phyloP scores from a whole-genome alignment of 1,140 invertebrate genomes.

The Hyposmocoma kahamanoa region DNA sequence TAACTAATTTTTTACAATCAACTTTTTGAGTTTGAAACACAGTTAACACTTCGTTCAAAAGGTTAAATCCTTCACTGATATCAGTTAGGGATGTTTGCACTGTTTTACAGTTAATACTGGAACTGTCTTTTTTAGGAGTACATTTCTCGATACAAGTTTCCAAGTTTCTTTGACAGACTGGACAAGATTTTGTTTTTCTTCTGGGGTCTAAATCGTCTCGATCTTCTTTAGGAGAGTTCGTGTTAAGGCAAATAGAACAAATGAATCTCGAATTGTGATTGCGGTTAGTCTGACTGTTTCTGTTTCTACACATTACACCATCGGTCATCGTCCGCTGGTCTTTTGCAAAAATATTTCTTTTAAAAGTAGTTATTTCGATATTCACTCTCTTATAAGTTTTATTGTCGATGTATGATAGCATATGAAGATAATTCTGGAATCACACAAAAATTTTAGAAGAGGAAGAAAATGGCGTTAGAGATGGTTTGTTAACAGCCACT shows the following conservation, averaged over 20 bases:
- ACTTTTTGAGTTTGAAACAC: constrained; percentile 50
- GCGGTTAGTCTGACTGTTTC: no score
- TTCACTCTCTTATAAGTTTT: no score
- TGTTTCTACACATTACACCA: no score
- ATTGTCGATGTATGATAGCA: no score
- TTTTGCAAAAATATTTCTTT: no score
- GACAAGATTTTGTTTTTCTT: neutral
- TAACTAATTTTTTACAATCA: constrained; percentile 16
- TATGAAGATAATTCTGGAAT: no score
- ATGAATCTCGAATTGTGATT: neutral
- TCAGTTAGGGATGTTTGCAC: constrained; percentile 39
- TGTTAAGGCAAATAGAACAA: constrained; percentile 35
- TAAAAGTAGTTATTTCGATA: no score
- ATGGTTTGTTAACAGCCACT: no score
- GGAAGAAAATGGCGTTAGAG: no score
- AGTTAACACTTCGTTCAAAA: constrained; percentile 53
- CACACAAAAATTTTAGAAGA: no score
- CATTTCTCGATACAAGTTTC: neutral
- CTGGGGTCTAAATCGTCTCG: neutral
- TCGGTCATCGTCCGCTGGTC: no score
- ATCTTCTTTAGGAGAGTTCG: neutral
- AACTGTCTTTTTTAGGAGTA: neutral
- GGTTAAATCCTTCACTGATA: constrained; percentile 33
- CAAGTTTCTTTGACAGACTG: neutral
- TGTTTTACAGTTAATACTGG: constrained; percentile 5